Percentiles rank a stretch among this genome's conserved stretches.
Conservation (phyloP, 2,888 invertebrate genomes). For the Cordilura impudica region DNA sequence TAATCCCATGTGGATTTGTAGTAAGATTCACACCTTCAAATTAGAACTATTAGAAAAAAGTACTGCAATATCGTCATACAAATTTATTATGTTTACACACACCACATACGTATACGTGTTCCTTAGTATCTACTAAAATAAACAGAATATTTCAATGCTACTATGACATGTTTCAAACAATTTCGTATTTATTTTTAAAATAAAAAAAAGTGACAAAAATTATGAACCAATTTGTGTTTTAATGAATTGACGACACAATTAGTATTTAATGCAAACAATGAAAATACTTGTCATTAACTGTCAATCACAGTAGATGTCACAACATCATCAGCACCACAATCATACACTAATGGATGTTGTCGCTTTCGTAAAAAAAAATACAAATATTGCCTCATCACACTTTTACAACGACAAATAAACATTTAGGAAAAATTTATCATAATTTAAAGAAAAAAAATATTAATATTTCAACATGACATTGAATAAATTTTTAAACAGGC, state of each 20-base stretch:
- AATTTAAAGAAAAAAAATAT: background rate
- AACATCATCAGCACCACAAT: constrained; percentile 21
- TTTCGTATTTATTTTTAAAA: background rate
- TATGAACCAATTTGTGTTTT: constrained; percentile 20
- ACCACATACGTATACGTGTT: too few species aligned
- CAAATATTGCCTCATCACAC: background rate
- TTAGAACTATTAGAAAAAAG: too few species aligned
- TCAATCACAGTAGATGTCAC: constrained; percentile 65
- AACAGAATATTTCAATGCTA: constrained; percentile 3
- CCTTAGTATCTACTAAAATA: too few species aligned
- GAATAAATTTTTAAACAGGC: too few species aligned
- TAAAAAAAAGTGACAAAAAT: constrained; percentile 54
- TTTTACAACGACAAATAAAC: background rate
- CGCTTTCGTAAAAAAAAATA: constrained; percentile 30
- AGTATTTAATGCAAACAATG: constrained; percentile 55
- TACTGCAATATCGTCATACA: too few species aligned
- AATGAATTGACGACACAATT: constrained; percentile 64
- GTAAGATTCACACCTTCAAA: too few species aligned
- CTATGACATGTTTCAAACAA: constrained; percentile 1
- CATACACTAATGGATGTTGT: constrained; percentile 65
- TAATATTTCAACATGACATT: background rate
- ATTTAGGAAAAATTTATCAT: background rate
- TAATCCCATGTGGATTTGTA: too few species aligned
- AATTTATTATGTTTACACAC: too few species aligned
- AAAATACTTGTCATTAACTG: constrained; percentile 65